phyloP scores from a whole-genome alignment of 2,797 vertebrate species.

The Syngnathus acus region DNA sequence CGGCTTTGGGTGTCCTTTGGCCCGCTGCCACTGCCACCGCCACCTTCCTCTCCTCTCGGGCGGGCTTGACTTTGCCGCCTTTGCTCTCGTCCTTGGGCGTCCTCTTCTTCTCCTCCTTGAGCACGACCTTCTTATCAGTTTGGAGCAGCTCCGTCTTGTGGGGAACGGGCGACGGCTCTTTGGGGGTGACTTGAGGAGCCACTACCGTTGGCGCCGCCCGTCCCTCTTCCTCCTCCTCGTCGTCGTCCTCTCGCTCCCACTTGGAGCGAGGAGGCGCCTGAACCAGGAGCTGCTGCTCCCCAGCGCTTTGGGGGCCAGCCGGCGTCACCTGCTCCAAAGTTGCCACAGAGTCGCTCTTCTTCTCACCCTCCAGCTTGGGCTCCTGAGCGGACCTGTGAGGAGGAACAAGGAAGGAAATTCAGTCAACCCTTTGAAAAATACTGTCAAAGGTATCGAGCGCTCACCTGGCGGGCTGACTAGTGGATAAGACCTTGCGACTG shows the following conservation, averaged over 20 bases:
- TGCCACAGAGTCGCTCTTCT: slow-evolving; percentile 28
- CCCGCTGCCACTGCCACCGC: slow-evolving; percentile 16
- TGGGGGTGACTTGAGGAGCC: slow-evolving; percentile 39
- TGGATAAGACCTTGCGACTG: slow-evolving; percentile 48
- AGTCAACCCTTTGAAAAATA: neutral
- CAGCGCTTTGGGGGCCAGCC: slow-evolving; percentile 24
- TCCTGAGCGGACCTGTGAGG: slow-evolving; percentile 42
- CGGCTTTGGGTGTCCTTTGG: slow-evolving; percentile 40
- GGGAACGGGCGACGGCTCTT: slow-evolving; percentile 57
- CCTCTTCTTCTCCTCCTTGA: slow-evolving; percentile 49
- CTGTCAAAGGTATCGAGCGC: neutral
- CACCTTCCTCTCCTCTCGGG: slow-evolving; percentile 38
- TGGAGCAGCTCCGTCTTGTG: slow-evolving; percentile 61
- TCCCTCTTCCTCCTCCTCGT: slow-evolving; percentile 54
- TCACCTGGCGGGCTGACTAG: slow-evolving; percentile 40
- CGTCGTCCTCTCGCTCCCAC: slow-evolving; percentile 65
- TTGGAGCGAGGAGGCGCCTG: slow-evolving; percentile 65
- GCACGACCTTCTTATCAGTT: slow-evolving; percentile 39
- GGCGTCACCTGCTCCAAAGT: slow-evolving; percentile 24
- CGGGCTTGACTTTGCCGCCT: slow-evolving; percentile 38
- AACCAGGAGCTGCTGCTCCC: slow-evolving; percentile 53
- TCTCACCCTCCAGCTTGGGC: slow-evolving; percentile 38
- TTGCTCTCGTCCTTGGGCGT: slow-evolving; percentile 40
- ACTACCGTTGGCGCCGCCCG: slow-evolving; percentile 31
- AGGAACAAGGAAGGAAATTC: neutral